Conservation (phyloP, 2,113 vertebrate species). For the Micromys minutus region DNA sequence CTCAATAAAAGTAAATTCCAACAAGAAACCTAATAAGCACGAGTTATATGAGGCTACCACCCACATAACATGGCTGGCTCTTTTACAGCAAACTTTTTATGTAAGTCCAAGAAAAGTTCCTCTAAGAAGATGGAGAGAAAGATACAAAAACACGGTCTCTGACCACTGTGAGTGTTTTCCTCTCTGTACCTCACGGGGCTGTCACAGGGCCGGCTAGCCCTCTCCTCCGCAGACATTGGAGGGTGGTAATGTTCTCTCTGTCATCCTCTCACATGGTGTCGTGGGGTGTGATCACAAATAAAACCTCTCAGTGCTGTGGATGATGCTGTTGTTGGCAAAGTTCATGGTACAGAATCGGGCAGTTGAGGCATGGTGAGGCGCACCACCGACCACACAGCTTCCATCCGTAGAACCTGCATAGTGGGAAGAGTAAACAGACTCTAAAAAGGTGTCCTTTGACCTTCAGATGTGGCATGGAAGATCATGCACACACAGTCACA, state of each 20-base stretch:
- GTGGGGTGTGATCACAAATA: not conserved
- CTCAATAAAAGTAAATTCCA: not conserved
- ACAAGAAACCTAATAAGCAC: not conserved
- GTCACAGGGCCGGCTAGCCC: not conserved
- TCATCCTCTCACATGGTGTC: not conserved
- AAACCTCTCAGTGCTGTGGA: not conserved
- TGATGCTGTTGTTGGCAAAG: not conserved
- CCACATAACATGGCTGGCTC: too few species aligned
- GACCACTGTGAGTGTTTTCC: not conserved
- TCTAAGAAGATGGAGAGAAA: not conserved
- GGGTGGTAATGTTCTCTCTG: rapidly evolving
- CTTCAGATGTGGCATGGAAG: not conserved
- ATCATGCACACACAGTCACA: too few species aligned
- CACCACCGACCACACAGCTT: too few species aligned
- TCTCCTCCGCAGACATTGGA: not conserved
- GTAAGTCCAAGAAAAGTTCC: not conserved
- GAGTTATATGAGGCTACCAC: not conserved
- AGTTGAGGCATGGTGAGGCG: too few species aligned
- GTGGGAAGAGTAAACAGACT: not conserved
- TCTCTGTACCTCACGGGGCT: too few species aligned
- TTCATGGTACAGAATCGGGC: not conserved
- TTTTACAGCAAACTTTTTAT: not conserved
- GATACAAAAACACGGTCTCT: not conserved
- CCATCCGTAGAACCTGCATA: too few species aligned
- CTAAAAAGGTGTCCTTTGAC: not conserved